Base-by-base conservation (phyloP, 2,888 invertebrate species). In the Agrenia bidenticulata region DNA sequence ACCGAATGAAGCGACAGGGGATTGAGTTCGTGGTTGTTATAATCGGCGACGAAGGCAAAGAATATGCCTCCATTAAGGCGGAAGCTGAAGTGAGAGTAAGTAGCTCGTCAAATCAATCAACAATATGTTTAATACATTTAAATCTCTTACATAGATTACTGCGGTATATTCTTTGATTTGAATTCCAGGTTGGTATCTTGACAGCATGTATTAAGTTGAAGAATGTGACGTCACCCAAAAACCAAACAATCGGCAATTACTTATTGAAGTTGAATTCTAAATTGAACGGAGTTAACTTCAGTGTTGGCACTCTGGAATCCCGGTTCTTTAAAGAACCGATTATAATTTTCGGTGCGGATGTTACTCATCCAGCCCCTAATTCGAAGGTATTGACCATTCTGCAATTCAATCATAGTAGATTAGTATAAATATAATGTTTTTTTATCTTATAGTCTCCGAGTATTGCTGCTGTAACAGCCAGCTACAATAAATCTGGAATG, bases 321-420 rank as follows among this genome's bases (percentile, higher is more conserved):
- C 5, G 5, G n/a, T 51, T 24, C 26, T 17, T 17, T 27, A 61
- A 73, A 19, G 74, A 77, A 23, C 81, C 81, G 0, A 77, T 79
- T 2, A 78, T 83, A 67, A 78, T 83, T 23, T 77, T 83, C 58
- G 83, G 83, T 24, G 81, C 82, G 9, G 82, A 83, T 73, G 82
- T 82, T 13, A 82, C 81, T 23, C 82, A 83, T 77, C 81, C 82
- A 9, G 77, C 80, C 1, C 78, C 80, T 27, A 77, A 77, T 26
- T 78, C 80, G 60, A 59, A 60, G 24, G 57, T 57, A 24, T n/a
- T 11, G n/a, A 17, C 7, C 15, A 26, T 51, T 13, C 9, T 15
- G 7, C 5, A 51, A 17, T 51, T 51, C 4, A 7, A 21, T 51
- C 15, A n/a, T 39, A 11, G 39, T 11, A 39, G 39, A 39, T 15